phyloP scores from a whole-genome alignment of 2,888 invertebrate genomes.

The Rhodophaea formosa region DNA sequence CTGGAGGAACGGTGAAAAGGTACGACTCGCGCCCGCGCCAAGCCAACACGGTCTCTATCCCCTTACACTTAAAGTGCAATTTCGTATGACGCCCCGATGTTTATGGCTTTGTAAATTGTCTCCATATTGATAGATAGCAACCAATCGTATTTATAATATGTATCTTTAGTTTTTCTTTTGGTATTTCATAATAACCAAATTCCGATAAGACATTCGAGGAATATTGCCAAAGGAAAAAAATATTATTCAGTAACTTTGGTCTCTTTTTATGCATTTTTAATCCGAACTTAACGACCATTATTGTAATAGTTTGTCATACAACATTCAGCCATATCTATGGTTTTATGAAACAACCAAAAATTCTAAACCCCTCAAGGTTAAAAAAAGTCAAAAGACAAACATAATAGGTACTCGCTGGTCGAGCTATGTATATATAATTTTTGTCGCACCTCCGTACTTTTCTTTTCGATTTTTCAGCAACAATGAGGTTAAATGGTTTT shows the following conservation, averaged over 20 bases:
- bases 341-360: too few relatives aligned
- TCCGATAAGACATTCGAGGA: too few relatives aligned
- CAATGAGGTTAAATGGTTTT: too few relatives aligned
- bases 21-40: conserved; percentile 22
- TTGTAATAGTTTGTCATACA: background rate
- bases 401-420: too few relatives aligned
- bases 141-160: background rate
- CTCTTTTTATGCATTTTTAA: background rate
- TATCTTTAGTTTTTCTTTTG: background rate
- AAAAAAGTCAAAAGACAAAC: too few relatives aligned
- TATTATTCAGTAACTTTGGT: background rate
- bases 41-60: conserved; percentile 21
- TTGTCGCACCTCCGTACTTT: too few relatives aligned
- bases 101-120: background rate
- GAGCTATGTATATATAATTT: too few relatives aligned
- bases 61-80: conserved; percentile 12
- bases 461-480: too few relatives aligned
- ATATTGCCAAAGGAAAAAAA: too few relatives aligned
- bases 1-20: conserved; percentile 92
- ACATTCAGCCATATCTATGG: too few relatives aligned
- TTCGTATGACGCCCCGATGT: conserved; percentile 11
- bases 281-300: background rate
- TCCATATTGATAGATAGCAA: background rate
- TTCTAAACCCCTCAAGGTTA: too few relatives aligned
- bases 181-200: too few relatives aligned